Base-by-base conservation (phyloP, 2,888 invertebrate genomes). In the Phytoseiulus persimilis region DNA sequence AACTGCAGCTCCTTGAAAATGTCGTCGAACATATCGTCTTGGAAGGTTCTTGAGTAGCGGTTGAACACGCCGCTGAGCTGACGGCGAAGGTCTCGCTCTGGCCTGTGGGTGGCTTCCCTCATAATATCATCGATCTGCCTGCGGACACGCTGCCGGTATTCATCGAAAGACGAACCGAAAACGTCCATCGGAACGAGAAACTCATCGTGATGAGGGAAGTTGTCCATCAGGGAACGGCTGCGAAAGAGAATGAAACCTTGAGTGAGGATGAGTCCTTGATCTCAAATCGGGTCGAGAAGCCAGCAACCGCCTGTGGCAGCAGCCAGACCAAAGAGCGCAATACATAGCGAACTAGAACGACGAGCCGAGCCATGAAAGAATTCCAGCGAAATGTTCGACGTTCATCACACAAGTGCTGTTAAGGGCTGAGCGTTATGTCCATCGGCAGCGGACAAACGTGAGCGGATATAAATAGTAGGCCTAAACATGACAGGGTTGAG, bases 41-140 rank as follows among this genome's bases (percentile, higher is more conserved):
- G 87, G 87, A 87, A 87, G 87, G 87, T 87, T 32, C 87, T 87
- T 28, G 87, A 87, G 31, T 87, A 87, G 32, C 87, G 87, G 32
- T 87, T 87, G 87, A 87, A 87, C 0, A 87, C 33, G 9, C 87
- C 87, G 32, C 87, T 87, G 33, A 87, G 87, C 87, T 87, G 87
- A 31, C 87, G 32, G 87, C 87, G 87, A 32, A 87, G 87, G 33
- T 87, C 87, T 33, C 87, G 87, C 14, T 87, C 87, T 1, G 87
- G 87, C 31, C 87, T 33, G 87, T 87, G 87, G n/a, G 45, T 87
- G 14, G 87, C 31, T 11, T 45, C 45, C 31, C 45, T 33, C 87
- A 87, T 87, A 33, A 87, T 87, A 33, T 87, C 87, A 23, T 87
- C 87, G 5, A 87, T 87, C 45, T 87, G 87, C 33, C 87, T 33